Conservation (phyloP, 2,888 invertebrate genomes). For the Anticlea derivata region DNA sequence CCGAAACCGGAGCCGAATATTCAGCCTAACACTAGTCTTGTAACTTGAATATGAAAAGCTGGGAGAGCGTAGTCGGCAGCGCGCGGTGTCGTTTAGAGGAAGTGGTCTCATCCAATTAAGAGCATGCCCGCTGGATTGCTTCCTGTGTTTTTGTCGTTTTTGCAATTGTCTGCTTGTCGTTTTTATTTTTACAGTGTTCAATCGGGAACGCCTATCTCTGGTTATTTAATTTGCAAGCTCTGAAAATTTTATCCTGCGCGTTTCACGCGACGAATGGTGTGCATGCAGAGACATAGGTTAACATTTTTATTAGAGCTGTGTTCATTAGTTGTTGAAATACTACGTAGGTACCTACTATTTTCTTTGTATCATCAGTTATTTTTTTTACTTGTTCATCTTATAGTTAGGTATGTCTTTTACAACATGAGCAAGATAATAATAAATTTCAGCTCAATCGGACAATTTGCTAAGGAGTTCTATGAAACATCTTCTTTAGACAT, state of each 20-base stretch:
- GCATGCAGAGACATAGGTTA: background rate
- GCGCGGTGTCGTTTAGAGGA: constrained; percentile 73
- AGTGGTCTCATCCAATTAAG: constrained; percentile 82
- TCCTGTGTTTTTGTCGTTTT: constrained; percentile 74
- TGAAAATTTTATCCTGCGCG: constrained; percentile 17
- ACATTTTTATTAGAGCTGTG: too few relatives aligned
- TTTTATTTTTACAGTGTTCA: constrained; percentile 60
- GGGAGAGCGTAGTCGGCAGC: constrained; percentile 41
- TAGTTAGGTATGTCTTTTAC: too few relatives aligned
- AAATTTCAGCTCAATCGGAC: too few relatives aligned
- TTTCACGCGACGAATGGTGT: constrained; percentile 4
- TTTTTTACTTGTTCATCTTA: too few relatives aligned
- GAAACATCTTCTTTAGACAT: too few relatives aligned
- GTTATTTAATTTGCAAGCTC: constrained; percentile 45
- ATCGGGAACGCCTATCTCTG: constrained; percentile 48
- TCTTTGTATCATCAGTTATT: too few relatives aligned
- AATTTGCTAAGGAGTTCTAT: too few relatives aligned
- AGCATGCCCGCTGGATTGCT: constrained; percentile 76
- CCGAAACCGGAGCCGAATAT: constrained; percentile 12
- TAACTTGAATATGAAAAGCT: constrained; percentile 54
- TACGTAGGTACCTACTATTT: too few relatives aligned
- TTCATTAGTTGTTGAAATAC: too few relatives aligned
- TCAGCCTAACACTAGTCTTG: constrained; percentile 33
- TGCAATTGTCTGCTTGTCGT: constrained; percentile 70
- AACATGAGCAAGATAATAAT: too few relatives aligned